Percentiles rank a stretch among this genome's conserved stretches.
These are phyloP conservation scores for Tethea ocularis DNA, from an alignment of 2,888 invertebrate species.

Conservation along the genomic window DNA sequence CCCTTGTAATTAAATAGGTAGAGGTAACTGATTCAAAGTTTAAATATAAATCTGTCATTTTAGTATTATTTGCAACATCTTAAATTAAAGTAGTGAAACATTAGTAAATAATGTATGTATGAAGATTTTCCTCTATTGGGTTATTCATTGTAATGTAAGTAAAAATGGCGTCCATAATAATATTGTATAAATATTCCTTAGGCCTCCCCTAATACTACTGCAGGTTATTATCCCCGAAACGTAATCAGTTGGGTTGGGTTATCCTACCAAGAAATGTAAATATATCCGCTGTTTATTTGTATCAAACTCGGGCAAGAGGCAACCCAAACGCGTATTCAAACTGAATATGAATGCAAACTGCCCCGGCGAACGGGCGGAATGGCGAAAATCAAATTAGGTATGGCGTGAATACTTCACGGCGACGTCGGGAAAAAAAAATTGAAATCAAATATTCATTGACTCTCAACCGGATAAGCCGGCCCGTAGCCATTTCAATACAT, in stretches of 20 bases:
- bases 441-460: slow-evolving; percentile 85
- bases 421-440: slow-evolving; percentile 81
- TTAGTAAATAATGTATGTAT: slow-evolving; percentile 17
- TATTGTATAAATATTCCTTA: slow-evolving; percentile 67
- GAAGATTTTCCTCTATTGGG: slow-evolving; percentile 14
- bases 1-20: slow-evolving; percentile 60
- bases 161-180: slow-evolving; percentile 52
- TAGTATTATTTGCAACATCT: neutral
- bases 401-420: slow-evolving; percentile 83
- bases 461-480: slow-evolving; percentile 83
- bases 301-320: slow-evolving; percentile 79
- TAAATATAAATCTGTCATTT: neutral
- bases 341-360: slow-evolving; percentile 84
- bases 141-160: slow-evolving; percentile 32
- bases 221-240: slow-evolving; percentile 74
- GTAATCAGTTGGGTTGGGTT: slow-evolving; percentile 82
- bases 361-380: slow-evolving; percentile 78
- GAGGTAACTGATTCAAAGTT: neutral
- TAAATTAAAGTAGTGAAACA: neutral
- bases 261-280: slow-evolving; percentile 78
- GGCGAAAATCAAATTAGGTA: slow-evolving; percentile 84
- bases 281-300: slow-evolving; percentile 83
- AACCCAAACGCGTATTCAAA: slow-evolving; percentile 82
- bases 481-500: slow-evolving; percentile 83
- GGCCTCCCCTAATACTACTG: slow-evolving; percentile 58